phyloP scores from a whole-genome alignment of 2,113 vertebrate species.

The Bagarius yarrelli region DNA sequence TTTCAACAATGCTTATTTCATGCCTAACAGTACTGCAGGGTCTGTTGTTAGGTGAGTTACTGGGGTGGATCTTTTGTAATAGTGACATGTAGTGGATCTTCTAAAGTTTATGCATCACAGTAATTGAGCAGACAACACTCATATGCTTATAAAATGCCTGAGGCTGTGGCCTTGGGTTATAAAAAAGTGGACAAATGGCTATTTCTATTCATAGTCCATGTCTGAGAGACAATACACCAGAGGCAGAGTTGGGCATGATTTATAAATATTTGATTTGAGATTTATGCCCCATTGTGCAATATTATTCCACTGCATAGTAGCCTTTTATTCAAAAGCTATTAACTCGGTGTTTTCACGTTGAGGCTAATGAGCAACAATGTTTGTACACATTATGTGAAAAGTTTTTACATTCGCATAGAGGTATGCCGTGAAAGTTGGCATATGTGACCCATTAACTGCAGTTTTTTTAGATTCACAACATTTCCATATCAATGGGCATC shows the following conservation, averaged over 20 bases:
- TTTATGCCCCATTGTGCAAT: constrained; percentile 37
- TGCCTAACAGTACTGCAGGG: background rate
- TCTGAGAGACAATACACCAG: constrained; percentile 31
- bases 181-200: constrained; percentile 10
- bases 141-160: constrained; percentile 3
- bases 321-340: constrained; percentile 38
- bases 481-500: constrained; percentile 46
- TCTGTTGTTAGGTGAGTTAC: background rate
- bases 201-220: constrained; percentile 32
- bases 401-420: background rate
- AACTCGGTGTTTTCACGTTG: constrained; percentile 27
- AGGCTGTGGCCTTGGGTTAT: constrained; percentile 25
- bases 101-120: constrained; percentile 6
- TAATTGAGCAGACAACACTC: constrained; percentile 19
- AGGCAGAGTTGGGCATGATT: constrained; percentile 31
- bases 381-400: constrained; percentile 24
- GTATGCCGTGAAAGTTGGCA: background rate
- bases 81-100: background rate
- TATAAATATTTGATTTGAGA: constrained; percentile 49
- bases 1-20: background rate
- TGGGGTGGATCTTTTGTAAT: background rate
- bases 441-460: constrained; percentile 29
- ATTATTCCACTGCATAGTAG: constrained; percentile 25
- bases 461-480: background rate
- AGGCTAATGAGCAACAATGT: constrained; percentile 37